These are phyloP conservation scores for Eretmocerus hayati DNA, from an alignment of 2,888 invertebrate genomes.

Conservation along the genomic window DNA sequence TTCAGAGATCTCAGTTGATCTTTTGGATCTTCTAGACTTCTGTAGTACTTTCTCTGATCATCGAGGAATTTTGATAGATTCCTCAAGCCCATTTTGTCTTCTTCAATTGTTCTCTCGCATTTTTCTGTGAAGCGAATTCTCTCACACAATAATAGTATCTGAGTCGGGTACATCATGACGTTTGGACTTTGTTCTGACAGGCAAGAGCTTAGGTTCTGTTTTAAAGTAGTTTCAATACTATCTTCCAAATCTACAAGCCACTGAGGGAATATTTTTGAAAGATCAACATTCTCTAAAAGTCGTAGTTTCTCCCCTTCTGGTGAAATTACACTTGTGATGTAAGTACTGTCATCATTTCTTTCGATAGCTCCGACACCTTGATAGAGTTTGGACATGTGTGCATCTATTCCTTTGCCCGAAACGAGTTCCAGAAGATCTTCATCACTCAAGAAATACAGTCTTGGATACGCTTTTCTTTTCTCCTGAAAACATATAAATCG, in stretches of 20 bases:
- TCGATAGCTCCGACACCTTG: slow-evolving; percentile 78
- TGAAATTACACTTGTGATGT: slow-evolving; percentile 56
- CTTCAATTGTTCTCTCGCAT: slow-evolving; percentile 37
- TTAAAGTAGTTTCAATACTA: slow-evolving; percentile 63
- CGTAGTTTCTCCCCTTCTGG: slow-evolving; percentile 57
- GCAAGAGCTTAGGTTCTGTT: slow-evolving; percentile 36
- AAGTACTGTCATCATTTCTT: slow-evolving; percentile 53
- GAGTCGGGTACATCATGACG: slow-evolving; percentile 37
- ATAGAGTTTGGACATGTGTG: slow-evolving; percentile 93
- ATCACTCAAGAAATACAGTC: slow-evolving; percentile 95
- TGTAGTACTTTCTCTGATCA: slow-evolving; percentile 51
- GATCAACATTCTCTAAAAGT: slow-evolving; percentile 45
- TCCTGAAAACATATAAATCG: slow-evolving; percentile 55
- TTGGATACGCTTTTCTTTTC: slow-evolving; percentile 86
- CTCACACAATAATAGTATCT: slow-evolving; percentile 39
- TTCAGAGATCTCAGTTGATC: slow-evolving; percentile 69
- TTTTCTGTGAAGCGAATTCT: slow-evolving; percentile 40
- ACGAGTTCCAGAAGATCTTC: slow-evolving; percentile 94
- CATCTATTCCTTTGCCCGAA: slow-evolving; percentile 58
- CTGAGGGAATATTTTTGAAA: slow-evolving; percentile 47
- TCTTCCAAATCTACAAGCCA: slow-evolving; percentile 76
- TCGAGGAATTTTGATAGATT: slow-evolving; percentile 50
- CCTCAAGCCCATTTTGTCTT: slow-evolving; percentile 36
- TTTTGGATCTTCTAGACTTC: slow-evolving; percentile 48
- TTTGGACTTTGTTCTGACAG: slow-evolving; percentile 34